A percentile compares a stretch with the other conserved stretches of the same genome.
These are phyloP conservation scores for Eustalomyia histrio DNA, from an alignment of 2,888 invertebrate genomes.

Conservation along the genomic window DNA sequence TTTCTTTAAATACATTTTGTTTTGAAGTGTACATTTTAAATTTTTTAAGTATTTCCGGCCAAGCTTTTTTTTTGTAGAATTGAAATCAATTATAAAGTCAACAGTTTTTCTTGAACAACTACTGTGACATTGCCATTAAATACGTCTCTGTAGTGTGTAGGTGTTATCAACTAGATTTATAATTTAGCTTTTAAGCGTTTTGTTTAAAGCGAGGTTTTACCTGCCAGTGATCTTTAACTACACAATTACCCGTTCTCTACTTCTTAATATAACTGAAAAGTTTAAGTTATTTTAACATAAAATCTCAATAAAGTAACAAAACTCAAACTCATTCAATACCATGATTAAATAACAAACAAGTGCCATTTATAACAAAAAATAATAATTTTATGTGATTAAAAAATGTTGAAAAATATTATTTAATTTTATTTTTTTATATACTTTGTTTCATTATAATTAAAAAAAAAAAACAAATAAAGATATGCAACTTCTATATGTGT, in stretches of 20 bases:
- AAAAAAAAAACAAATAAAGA: constrained; percentile 34
- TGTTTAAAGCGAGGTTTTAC: not conserved
- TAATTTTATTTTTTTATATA: constrained; percentile 40
- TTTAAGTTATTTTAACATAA: too few species aligned
- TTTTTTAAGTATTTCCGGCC: constrained; percentile 26
- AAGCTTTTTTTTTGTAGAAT: not conserved
- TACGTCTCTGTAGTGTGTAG: not conserved
- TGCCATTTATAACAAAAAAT: not conserved
- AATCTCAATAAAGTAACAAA: not conserved
- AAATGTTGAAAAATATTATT: constrained; percentile 17
- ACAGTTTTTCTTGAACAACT: not conserved
- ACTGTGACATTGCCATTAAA: not conserved
- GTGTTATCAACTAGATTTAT: not conserved
- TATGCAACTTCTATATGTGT: constrained; percentile 61
- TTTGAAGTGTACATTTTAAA: constrained; percentile 10
- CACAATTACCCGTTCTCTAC: not conserved
- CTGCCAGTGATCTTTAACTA: not conserved
- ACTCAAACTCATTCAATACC: not conserved
- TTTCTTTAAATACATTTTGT: constrained; percentile 8
- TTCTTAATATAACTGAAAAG: not conserved
- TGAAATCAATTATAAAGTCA: too few species aligned
- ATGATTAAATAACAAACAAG: not conserved
- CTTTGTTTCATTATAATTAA: constrained; percentile 38
- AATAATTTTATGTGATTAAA: not conserved
- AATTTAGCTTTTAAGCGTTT: too few species aligned